Evolutionary conservation across 2,888 invertebrate genomes (phyloP).

Genomic region (Tenthredo livida): DNA sequence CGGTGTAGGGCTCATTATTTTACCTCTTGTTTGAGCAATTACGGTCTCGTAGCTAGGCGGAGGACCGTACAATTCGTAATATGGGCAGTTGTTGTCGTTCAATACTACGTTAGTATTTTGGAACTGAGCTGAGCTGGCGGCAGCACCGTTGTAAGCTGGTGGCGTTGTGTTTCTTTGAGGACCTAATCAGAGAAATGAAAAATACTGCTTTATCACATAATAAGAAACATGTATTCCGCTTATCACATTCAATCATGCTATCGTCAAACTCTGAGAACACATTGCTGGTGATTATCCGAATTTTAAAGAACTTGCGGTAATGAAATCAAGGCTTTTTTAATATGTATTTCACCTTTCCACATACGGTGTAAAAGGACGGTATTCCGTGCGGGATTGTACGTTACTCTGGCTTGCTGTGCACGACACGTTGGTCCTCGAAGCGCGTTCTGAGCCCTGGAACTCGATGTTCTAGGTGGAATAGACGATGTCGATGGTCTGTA

Average conservation of each 20-base stretch:
- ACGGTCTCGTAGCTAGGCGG: conserved; percentile 79
- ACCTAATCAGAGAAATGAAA: conserved; percentile 61
- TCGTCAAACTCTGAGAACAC: background rate
- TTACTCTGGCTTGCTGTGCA: conserved; percentile 75
- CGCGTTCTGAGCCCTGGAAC: conserved; percentile 68
- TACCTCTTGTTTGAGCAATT: conserved; percentile 74
- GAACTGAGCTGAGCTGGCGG: conserved; percentile 71
- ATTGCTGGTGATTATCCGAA: background rate
- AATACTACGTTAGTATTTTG: conserved; percentile 74
- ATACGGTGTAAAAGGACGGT: conserved; percentile 77
- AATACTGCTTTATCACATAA: background rate
- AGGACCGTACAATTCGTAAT: conserved; percentile 78
- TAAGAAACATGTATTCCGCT: background rate
- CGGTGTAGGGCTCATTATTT: conserved; percentile 69
- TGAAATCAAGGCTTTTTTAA: conserved; percentile 22
- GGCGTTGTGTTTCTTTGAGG: conserved; percentile 71
- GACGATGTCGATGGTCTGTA: conserved; percentile 73
- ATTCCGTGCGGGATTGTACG: conserved; percentile 76
- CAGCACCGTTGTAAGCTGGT: conserved; percentile 67
- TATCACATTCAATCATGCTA: background rate
- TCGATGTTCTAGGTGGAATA: conserved; percentile 71
- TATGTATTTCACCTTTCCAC: conserved; percentile 74
- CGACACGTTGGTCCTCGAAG: conserved; percentile 71
- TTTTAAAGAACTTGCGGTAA: background rate
- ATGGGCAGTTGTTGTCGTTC: conserved; percentile 76